Evolutionary conservation across 2,888 invertebrate species (phyloP).

Genomic region (Thymelicus sylvestris): DNA sequence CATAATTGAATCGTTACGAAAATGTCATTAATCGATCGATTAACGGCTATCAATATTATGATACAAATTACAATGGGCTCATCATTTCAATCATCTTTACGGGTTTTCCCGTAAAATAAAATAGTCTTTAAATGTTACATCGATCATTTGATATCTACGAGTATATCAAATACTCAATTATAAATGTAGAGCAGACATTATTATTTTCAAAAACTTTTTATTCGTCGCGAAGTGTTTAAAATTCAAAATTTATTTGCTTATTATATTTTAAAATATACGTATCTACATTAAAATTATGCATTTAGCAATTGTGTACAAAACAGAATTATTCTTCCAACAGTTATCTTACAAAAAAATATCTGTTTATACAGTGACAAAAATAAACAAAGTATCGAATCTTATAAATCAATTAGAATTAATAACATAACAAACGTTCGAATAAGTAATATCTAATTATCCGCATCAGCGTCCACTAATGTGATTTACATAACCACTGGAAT

Average conservation of each 20-base stretch:
- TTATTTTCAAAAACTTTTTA: too few species aligned
- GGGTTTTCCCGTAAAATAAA: not conserved
- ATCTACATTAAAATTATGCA: too few species aligned
- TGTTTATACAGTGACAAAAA: not conserved
- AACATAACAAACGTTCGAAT: constrained; percentile 34
- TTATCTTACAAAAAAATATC: not conserved
- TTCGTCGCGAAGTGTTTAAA: too few species aligned
- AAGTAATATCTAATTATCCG: constrained; percentile 32
- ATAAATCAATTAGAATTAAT: constrained; percentile 34
- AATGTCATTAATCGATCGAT: constrained; percentile 36
- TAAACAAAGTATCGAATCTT: constrained; percentile 5
- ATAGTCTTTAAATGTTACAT: not conserved
- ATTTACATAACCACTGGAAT: constrained; percentile 39
- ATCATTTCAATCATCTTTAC: constrained; percentile 8
- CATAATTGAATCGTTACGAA: constrained; percentile 8
- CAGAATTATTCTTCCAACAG: not conserved
- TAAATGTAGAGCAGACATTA: not conserved
- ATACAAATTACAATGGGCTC: not conserved
- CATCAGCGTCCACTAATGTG: constrained; percentile 34
- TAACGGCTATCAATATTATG: constrained; percentile 24
- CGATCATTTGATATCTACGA: constrained; percentile 9
- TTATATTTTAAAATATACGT: too few species aligned
- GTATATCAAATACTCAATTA: not conserved
- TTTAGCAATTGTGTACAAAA: not conserved
- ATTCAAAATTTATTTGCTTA: too few species aligned